Base-by-base conservation (phyloP, 2,113 vertebrate species). In the Bubo bubo region DNA sequence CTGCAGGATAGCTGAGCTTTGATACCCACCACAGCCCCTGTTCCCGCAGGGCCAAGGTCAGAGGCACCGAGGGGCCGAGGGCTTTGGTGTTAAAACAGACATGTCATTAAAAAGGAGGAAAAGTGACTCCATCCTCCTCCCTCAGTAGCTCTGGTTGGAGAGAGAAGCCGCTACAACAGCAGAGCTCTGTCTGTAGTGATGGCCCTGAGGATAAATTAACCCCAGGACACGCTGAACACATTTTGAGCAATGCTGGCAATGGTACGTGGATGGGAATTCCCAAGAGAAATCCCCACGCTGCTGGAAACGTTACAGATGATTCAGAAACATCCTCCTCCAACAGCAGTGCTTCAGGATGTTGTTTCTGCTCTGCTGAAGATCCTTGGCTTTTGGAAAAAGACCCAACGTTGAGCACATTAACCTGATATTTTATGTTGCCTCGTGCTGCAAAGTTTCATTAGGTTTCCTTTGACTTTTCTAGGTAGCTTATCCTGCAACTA, bases 191-290 rank as follows among this genome's bases (percentile, higher is more conserved):
- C 66, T 52, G 43, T 14, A 87, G 86, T n/a, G 16, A 81, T 53
- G 21, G 66, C 77, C 73, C 30, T 0, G 0, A 76, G 80, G 68
- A 84, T 64, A 75, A 89, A 80, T 88, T 77, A 86, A 92, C 64
- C 82, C 92, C 73, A 83, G 86, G 83, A 86, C 22, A 14, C 3
- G 28, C 55, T 63, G 64, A 70, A 88, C 18, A n/a, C 67, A 72
- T 94, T 91, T 58, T 64, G 43, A 86, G 94, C 76, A 91, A 87
- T 53, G 52, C 73, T 10, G 8, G 80, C 53, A 87, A 49, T 41
- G 20, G 27, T 50, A 82, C 62, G 81, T 76, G 93, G 91, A 89
- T 79, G 91, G 91, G 87, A 97, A 97, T 91, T 96, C 91, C 91
- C 86, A 0, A 79, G 53, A 95, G 84, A 96, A 96, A 95, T 85